phyloP scores from a whole-genome alignment of 2,797 vertebrate genomes.

The Takifugu ocellatus region DNA sequence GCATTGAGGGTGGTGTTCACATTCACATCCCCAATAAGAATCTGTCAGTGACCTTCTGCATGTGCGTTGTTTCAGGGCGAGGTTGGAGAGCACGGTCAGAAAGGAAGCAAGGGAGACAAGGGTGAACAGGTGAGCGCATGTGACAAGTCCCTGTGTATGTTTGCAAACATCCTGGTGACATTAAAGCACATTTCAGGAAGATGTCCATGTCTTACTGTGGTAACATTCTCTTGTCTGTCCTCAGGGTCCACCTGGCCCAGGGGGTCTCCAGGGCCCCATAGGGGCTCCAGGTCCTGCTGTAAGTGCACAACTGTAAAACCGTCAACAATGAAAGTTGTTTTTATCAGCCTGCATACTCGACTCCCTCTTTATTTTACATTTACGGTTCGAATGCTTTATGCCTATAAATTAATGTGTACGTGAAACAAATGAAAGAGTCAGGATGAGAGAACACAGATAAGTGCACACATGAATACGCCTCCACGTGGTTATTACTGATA shows the following conservation, averaged over 20 bases:
- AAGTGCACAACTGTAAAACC: constrained; percentile 60
- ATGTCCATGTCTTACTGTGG: background rate
- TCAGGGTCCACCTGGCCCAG: constrained; percentile 93
- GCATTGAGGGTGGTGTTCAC: no score
- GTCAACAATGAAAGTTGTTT: no score
- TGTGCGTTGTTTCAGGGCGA: constrained; percentile 82
- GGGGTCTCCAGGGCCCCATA: constrained; percentile 92
- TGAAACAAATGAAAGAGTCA: background rate
- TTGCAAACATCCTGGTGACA: background rate
- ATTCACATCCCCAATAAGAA: no score
- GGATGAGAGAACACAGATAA: no score
- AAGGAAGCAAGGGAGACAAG: constrained; percentile 97
- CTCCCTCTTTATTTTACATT: background rate
- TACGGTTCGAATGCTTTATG: background rate
- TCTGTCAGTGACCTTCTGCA: no score
- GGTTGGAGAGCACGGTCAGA: constrained; percentile 95
- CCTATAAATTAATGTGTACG: background rate
- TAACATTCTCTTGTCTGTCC: constrained; percentile 11
- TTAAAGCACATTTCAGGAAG: background rate
- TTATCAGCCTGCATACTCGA: no score
- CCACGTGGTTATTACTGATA: no score
- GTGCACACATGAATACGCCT: no score
- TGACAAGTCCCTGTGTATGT: background rate
- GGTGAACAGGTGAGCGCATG: constrained; percentile 88
- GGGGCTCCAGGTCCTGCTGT: constrained; percentile 98